Conservation (phyloP, 2,888 invertebrate genomes). For the Lycocerus yunnanus region DNA sequence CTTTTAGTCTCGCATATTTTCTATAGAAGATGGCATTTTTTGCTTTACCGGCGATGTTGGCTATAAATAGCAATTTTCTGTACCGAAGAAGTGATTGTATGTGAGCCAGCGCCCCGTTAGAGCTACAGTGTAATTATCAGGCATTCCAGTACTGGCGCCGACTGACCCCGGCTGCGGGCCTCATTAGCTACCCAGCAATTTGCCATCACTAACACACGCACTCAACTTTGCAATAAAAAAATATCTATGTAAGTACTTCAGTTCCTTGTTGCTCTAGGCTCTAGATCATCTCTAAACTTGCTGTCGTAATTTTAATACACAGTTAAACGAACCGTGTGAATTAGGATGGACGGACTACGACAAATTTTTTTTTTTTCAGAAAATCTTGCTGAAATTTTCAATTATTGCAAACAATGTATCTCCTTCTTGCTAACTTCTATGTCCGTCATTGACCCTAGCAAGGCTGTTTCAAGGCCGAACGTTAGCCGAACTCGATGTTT, state of each 20-base stretch:
- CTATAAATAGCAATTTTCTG: constrained; percentile 33
- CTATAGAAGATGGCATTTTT: constrained; percentile 24
- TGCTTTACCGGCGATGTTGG: constrained; percentile 11
- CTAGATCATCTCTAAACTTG: constrained; percentile 13
- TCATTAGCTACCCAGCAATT: constrained; percentile 44
- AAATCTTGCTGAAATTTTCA: constrained; percentile 10
- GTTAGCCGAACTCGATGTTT: constrained; percentile 53
- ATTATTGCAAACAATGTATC: constrained; percentile 21
- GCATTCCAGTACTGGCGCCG: constrained; percentile 44
- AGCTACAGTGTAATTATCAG: constrained; percentile 40
- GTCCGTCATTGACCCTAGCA: constrained; percentile 52
- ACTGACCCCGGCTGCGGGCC: constrained; percentile 43
- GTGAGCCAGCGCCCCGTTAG: constrained; percentile 31
- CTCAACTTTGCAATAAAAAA: constrained; percentile 21
- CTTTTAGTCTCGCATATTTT: constrained; percentile 15
- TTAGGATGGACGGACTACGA: background rate
- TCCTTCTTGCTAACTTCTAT: constrained; percentile 18
- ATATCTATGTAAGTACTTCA: constrained; percentile 14
- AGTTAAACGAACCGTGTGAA: background rate
- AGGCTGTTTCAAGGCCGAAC: constrained; percentile 59
- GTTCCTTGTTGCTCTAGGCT: constrained; percentile 20
- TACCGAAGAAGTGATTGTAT: constrained; percentile 30
- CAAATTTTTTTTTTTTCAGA: background rate
- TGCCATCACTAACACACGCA: constrained; percentile 41
- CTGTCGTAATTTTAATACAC: background rate